Base-by-base conservation (phyloP, 2,888 invertebrate species). In the Pyrochroa serraticornis region DNA sequence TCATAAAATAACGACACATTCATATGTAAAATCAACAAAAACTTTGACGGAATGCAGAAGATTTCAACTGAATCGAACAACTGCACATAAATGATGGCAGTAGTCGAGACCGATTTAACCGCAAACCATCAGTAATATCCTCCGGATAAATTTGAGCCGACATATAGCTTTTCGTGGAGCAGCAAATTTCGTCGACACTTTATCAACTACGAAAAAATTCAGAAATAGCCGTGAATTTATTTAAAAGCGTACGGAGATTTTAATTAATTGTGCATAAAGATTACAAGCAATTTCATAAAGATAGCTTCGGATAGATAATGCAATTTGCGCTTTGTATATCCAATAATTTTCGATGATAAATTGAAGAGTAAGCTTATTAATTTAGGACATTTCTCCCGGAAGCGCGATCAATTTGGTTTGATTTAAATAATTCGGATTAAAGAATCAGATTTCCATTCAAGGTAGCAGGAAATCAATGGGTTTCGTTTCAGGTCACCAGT, bases 321-420 rank as follows among this genome's bases (percentile, higher is more conserved):
- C 39, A 6, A 39, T 39, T 48, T 48, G 35, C 39, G 32, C 9
- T 13, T 38, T 8, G 48, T 14, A n/a, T n/a, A 14, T 49, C 14
- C 13, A 32, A 34, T 8, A 13, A 33, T 41, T 38, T 48, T 38
- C 38, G 32, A 31, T 39, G 38, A 39, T 39, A 41, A 39, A 48
- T 9, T 48, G 13, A 33, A 37, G 32, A 49, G 49, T 39, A 49
- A 41, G 33, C 33, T 49, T 49, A 50, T 50, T 49, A 50, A 50
- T 41, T 50, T 50, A n/a, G 35, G 50, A 50, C 35, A 42, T 41
- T 50, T 42, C 38, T 22, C 22, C 38, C 31, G 37, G 37, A 9
- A 37, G 47, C 47, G 34, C 31, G 37, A 37, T 36, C 31, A 36
- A 45, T 1, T 22, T 5, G 22, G 22, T 5, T 22, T 12, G 13